These are phyloP conservation scores for Clarias macrocephalus DNA, from an alignment of 2,113 vertebrate species.

Conservation along the genomic window DNA sequence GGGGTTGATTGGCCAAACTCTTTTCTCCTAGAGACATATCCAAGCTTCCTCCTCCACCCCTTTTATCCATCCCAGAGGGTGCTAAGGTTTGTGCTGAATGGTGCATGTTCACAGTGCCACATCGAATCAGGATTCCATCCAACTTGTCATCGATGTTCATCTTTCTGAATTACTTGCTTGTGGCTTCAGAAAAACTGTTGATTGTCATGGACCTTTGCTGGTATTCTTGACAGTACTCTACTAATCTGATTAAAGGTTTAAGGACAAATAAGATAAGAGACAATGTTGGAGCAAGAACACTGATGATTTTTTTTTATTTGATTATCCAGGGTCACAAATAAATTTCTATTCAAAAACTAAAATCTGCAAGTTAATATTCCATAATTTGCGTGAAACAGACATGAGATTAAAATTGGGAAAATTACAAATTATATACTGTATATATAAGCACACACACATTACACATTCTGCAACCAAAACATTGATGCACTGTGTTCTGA, in stretches of 20 bases:
- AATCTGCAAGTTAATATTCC: not conserved
- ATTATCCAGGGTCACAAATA: not conserved
- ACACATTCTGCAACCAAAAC: no score
- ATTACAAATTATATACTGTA: not conserved
- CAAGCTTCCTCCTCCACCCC: constrained; percentile 68
- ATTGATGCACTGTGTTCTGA: no score
- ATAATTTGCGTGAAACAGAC: not conserved
- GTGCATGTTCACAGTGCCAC: constrained; percentile 82
- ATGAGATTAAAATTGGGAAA: not conserved
- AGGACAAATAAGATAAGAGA: not conserved
- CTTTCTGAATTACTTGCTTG: constrained; percentile 70
- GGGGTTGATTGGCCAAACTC: constrained; percentile 85
- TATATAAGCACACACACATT: no score
- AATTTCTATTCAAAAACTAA: not conserved
- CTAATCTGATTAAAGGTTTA: constrained; percentile 2
- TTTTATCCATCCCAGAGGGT: constrained; percentile 78
- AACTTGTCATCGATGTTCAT: constrained; percentile 98
- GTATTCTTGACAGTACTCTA: constrained; percentile 48
- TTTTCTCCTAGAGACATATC: constrained; percentile 86
- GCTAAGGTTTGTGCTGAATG: constrained; percentile 72
- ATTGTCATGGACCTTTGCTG: constrained; percentile 46
- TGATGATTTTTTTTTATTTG: not conserved
- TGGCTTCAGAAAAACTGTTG: constrained; percentile 10
- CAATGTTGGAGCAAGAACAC: not conserved
- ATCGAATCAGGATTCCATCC: constrained; percentile 95